phyloP scores from a whole-genome alignment of 2,888 invertebrate genomes.

The Pheosia tremula region DNA sequence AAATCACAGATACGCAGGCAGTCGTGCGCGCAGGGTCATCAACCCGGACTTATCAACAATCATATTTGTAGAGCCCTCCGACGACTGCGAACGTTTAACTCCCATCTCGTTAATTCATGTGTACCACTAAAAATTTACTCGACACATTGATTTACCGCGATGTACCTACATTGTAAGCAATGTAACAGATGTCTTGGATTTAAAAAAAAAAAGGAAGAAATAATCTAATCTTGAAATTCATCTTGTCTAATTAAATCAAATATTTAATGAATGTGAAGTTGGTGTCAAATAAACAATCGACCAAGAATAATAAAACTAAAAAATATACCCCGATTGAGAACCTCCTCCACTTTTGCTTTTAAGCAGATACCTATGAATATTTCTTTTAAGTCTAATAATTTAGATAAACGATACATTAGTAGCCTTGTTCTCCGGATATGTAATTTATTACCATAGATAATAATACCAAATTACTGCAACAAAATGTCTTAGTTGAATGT shows the following conservation, averaged over 20 bases:
- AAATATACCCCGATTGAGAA: background rate
- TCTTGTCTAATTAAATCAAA: background rate
- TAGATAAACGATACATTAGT: conserved; percentile 7
- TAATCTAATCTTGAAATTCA: no score
- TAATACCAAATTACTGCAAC: background rate
- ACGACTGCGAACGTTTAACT: conserved; percentile 38
- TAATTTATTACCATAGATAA: background rate
- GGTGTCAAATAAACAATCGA: background rate
- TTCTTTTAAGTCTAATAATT: conserved; percentile 4
- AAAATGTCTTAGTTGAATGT: conserved; percentile 12
- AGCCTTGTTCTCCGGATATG: background rate
- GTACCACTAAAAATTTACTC: conserved; percentile 39
- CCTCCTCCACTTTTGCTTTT: background rate
- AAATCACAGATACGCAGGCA: conserved; percentile 55
- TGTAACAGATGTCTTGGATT: conserved; percentile 55
- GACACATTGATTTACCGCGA: conserved; percentile 38
- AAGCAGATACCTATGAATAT: conserved; percentile 3
- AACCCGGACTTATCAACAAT: conserved; percentile 78
- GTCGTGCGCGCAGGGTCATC: conserved; percentile 74
- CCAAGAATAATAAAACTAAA: background rate
- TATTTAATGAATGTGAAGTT: background rate
- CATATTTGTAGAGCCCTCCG: conserved; percentile 64
- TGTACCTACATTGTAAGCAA: conserved; percentile 39
- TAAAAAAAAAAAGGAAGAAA: conserved; percentile 16
- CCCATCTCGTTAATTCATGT: conserved; percentile 51